Evolutionary conservation across 2,113 vertebrate genomes (phyloP).

Genomic region (Sorex araneus): DNA sequence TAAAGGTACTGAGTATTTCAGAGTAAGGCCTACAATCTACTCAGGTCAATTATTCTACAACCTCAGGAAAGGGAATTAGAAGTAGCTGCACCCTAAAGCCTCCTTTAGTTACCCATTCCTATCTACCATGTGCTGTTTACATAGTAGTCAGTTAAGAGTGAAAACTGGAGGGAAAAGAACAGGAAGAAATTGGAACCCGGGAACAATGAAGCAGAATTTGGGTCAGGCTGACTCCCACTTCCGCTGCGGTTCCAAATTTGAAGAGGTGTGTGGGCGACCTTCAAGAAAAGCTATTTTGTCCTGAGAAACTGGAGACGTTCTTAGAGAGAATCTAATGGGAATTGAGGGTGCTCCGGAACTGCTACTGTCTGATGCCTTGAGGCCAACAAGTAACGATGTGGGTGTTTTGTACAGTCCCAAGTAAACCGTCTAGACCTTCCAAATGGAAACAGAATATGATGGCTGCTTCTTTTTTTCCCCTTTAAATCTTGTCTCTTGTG

Average conservation of each 20-base stretch:
- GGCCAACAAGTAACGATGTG: background rate
- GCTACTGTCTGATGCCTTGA: accelerated
- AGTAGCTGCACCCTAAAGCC: too few relatives aligned
- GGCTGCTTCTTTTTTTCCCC: background rate
- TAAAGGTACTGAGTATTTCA: too few relatives aligned
- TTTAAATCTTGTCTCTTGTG: background rate
- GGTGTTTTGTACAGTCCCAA: background rate
- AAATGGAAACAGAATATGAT: background rate
- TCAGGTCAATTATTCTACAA: too few relatives aligned
- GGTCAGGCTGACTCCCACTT: background rate
- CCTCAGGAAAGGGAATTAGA: too few relatives aligned
- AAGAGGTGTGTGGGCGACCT: background rate
- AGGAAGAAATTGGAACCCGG: too few relatives aligned
- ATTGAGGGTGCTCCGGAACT: background rate
- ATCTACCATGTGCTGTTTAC: too few relatives aligned
- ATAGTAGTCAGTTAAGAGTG: too few relatives aligned
- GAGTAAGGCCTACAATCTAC: too few relatives aligned
- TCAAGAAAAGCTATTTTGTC: background rate
- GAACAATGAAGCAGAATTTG: background rate
- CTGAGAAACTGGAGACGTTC: background rate
- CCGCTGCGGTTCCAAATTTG: background rate
- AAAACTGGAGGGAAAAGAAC: too few relatives aligned
- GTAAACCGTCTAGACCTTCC: background rate
- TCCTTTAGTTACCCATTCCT: too few relatives aligned
- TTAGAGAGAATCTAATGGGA: background rate